Evolutionary conservation across 23 tunicate species (phyloP), one percentile per base, ranked within the genome.

Genomic region (Halocynthia roretzi): DNA sequence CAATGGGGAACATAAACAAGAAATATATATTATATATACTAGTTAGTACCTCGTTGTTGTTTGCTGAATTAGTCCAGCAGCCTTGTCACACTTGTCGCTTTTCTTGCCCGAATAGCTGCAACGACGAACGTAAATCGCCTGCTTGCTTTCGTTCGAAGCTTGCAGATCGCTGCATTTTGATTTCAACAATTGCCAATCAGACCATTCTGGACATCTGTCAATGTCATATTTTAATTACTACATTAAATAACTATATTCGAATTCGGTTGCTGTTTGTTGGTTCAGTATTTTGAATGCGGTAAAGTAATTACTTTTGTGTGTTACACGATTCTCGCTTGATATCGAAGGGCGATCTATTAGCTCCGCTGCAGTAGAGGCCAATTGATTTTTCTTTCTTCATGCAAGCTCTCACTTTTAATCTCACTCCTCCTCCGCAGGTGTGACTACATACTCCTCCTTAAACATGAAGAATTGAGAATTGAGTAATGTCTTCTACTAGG

Each of bases 351-450:
- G 54, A 54, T 78, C 95, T 71, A 7, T 88, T 69, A 6, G 51
- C 53, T 49, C 87, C 56, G 6, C 51, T 80, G 54, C 95, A 88
- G 61, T 72, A 88, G 11, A 88, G 54, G 7, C 95, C 95, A 18
- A 88, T 78, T 31, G 44, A 31, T 48, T 78, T 65, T 0, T 55
- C 54, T 8, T 72, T 72, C 67, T 48, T 54, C 40, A 54, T 44
- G 63, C 95, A 88, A 40, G 80, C 61, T 74, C 82, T 68, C 9
- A 88, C 75, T 56, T 76, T 75, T 11, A 61, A 20, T 49, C 81
- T 65, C 8, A 71, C 71, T 6, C 93, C 93, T 10, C 93, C 86
- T 4, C 93, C 93, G 66, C 93, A 87, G 19, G 93, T 8, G 53
- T 67, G 76, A 61, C 81, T 76, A 71, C 93, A 87, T 8, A 50